Percentiles rank a stretch among this genome's conserved stretches.
phyloP scores from a whole-genome alignment of 2,888 invertebrate species.

The Carterocephalus palaemon region DNA sequence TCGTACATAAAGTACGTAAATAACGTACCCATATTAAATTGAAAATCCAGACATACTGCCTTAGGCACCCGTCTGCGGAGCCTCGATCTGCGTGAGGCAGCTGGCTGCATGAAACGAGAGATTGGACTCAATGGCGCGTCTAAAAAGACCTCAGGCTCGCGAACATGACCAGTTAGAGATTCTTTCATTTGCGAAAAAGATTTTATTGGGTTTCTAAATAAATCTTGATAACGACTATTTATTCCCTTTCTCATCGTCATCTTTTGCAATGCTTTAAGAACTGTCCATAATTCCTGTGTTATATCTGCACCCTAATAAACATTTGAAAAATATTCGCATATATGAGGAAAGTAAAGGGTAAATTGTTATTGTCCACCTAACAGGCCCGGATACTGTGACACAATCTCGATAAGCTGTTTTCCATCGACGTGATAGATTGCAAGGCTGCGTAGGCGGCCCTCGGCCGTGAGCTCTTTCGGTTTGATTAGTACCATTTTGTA shows the following conservation, averaged over 20 bases:
- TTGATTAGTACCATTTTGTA: constrained; percentile 3
- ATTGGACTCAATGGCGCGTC: constrained; percentile 21
- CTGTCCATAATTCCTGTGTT: no score
- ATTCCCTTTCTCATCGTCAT: no score
- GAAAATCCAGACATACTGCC: constrained; percentile 20
- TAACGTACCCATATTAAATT: constrained; percentile 15
- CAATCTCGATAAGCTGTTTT: constrained; percentile 17
- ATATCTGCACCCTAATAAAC: no score
- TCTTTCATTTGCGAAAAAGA: background rate
- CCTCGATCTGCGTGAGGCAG: constrained; percentile 16
- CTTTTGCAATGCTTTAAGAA: no score
- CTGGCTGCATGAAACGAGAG: constrained; percentile 15
- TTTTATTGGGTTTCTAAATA: background rate
- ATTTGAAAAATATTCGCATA: no score
- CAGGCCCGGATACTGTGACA: constrained; percentile 13
- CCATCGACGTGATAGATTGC: constrained; percentile 15
- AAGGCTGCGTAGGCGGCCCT: constrained; percentile 11
- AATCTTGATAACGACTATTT: no score
- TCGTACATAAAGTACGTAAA: constrained; percentile 6
- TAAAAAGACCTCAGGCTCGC: constrained; percentile 20
- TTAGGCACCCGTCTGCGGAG: constrained; percentile 10
- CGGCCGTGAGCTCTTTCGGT: constrained; percentile 13
- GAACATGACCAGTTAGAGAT: background rate
- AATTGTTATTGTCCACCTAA: background rate
- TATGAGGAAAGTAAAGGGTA: no score